phyloP scores from a whole-genome alignment of 2,797 vertebrate genomes.

The Orientallactaga sibirica region DNA sequence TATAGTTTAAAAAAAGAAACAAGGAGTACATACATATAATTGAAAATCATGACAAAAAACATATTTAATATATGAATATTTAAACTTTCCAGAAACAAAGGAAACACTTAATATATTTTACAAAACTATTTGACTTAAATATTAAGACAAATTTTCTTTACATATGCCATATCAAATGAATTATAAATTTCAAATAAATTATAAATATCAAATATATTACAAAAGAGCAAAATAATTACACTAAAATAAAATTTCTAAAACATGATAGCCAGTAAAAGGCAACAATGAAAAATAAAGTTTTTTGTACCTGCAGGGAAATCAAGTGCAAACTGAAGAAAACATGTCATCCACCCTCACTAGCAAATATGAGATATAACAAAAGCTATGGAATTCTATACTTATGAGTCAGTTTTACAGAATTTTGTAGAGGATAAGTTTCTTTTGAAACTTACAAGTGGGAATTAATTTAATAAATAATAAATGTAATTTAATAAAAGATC shows the following conservation, averaged over 20 bases:
- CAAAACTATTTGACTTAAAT: not conserved
- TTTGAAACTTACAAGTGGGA: not conserved
- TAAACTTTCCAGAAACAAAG: not conserved
- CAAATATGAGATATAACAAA: not conserved
- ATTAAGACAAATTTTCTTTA: not conserved
- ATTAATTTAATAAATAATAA: too few species aligned
- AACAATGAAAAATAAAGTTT: not conserved
- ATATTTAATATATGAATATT: not conserved
- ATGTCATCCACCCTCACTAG: not conserved
- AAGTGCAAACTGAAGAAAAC: not conserved
- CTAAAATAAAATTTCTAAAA: not conserved
- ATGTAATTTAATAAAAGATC: not conserved
- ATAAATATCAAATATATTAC: not conserved
- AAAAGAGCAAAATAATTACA: not conserved
- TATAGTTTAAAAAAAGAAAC: not conserved
- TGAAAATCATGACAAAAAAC: slow-evolving; percentile 8
- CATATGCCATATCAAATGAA: not conserved
- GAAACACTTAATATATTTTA: not conserved
- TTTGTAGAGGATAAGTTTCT: not conserved
- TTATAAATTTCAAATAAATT: not conserved
- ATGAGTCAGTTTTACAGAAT: not conserved
- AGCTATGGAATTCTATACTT: not conserved
- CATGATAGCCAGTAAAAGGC: not conserved
- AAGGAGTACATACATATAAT: not conserved
- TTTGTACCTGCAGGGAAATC: not conserved